Conservation (phyloP, 2,888 invertebrate species). For the Keiferia lycopersicella region DNA sequence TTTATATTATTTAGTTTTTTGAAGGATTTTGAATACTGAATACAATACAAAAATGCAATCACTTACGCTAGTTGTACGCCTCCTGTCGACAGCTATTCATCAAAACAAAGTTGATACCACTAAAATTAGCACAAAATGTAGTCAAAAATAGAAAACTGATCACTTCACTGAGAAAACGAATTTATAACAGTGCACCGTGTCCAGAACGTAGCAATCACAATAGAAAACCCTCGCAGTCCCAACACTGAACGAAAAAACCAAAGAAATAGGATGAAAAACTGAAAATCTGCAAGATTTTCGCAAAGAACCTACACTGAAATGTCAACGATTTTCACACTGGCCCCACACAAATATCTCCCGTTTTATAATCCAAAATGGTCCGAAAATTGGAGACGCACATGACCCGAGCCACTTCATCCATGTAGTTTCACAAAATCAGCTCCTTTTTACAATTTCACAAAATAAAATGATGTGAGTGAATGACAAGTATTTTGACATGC, state of each 20-base stretch:
- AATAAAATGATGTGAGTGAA: constrained; percentile 67
- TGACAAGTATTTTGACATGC: constrained; percentile 79
- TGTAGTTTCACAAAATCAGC: constrained; percentile 67
- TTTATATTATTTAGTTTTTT: neutral
- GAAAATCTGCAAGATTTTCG: constrained; percentile 43
- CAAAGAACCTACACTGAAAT: constrained; percentile 36
- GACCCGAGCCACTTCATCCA: constrained; percentile 57
- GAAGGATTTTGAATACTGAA: neutral
- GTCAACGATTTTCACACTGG: neutral
- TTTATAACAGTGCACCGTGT: constrained; percentile 55
- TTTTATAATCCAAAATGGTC: constrained; percentile 53
- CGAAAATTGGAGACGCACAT: constrained; percentile 52
- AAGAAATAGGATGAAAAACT: constrained; percentile 51
- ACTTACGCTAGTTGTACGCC: constrained; percentile 73
- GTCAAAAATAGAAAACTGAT: constrained; percentile 70
- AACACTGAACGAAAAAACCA: constrained; percentile 51
- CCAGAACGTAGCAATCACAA: constrained; percentile 52
- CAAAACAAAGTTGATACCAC: constrained; percentile 52
- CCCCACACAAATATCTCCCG: constrained; percentile 8
- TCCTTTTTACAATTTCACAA: constrained; percentile 68
- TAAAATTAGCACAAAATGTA: constrained; percentile 64
- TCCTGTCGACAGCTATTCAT: constrained; percentile 59
- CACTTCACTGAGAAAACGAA: constrained; percentile 50
- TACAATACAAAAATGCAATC: constrained; percentile 28
- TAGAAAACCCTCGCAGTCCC: constrained; percentile 39